phyloP scores from a whole-genome alignment of 2,888 invertebrate genomes.

The Acrobasis suavella region DNA sequence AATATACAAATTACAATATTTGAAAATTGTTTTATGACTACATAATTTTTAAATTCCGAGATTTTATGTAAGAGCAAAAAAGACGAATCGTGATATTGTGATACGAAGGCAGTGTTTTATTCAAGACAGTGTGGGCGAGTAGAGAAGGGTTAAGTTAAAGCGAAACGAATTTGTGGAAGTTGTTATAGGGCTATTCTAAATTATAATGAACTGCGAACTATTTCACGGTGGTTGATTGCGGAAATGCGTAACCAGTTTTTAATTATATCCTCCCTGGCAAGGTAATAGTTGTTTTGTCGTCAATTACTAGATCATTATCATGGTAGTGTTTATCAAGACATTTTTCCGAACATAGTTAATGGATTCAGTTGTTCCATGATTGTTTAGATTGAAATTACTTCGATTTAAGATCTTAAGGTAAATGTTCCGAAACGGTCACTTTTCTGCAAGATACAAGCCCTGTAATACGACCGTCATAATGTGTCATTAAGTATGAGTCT shows the following conservation, averaged over 20 bases:
- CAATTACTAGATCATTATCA: not conserved
- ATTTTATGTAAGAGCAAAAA: slow-evolving; percentile 2
- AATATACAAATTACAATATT: not conserved
- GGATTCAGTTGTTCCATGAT: too few relatives aligned
- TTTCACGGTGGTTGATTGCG: slow-evolving; percentile 3
- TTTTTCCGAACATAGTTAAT: too few relatives aligned
- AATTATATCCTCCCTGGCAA: not conserved
- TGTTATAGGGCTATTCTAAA: not conserved
- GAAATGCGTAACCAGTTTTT: not conserved
- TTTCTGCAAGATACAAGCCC: not conserved
- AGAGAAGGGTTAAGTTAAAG: slow-evolving; percentile 10
- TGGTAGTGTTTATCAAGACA: too few relatives aligned
- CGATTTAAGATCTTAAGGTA: too few relatives aligned
- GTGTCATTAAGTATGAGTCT: not conserved
- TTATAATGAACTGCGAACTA: slow-evolving; percentile 7
- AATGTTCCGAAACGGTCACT: not conserved
- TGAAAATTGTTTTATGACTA: not conserved
- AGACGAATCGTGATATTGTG: slow-evolving; percentile 1
- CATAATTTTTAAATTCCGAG: not conserved
- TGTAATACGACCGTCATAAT: not conserved
- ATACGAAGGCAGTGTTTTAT: not conserved
- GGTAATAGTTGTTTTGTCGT: not conserved
- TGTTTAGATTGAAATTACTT: too few relatives aligned
- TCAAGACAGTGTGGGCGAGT: slow-evolving; percentile 3
- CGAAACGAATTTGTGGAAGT: slow-evolving; percentile 9